phyloP scores from a whole-genome alignment of 2,888 invertebrate species.

The Geophilus truncorum region DNA sequence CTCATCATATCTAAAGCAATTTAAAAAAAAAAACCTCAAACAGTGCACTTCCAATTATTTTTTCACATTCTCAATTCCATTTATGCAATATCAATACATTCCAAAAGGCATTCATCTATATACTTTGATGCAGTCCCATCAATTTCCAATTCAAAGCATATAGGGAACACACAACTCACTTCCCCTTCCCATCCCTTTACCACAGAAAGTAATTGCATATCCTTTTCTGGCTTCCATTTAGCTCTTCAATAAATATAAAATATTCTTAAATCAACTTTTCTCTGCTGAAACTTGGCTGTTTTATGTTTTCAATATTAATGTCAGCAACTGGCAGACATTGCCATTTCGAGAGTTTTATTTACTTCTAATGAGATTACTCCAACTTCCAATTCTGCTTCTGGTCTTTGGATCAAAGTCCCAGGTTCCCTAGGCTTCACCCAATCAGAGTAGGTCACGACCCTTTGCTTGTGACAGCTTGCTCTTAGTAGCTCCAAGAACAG shows the following conservation, averaged over 20 bases:
- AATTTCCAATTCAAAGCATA: neutral
- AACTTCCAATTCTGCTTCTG: neutral
- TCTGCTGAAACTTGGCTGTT: no score
- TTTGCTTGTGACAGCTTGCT: constrained; percentile 15
- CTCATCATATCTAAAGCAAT: no score
- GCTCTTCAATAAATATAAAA: neutral
- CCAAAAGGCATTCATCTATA: neutral
- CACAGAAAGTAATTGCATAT: neutral
- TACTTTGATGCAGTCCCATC: neutral
- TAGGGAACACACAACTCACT: neutral
- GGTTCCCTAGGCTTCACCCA: neutral
- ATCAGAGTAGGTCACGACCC: neutral
- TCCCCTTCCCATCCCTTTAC: no score
- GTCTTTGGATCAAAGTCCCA: neutral
- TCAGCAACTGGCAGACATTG: neutral
- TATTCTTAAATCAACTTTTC: no score
- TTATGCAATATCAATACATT: neutral
- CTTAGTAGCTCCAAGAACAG: constrained; percentile 4
- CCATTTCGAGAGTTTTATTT: neutral
- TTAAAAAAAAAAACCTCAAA: neutral
- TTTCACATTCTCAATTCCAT: neutral
- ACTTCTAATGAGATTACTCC: neutral
- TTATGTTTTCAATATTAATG: no score
- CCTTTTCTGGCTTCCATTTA: neutral
- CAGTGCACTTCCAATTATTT: neutral